Conservation (phyloP, 2,797 vertebrate species). For the Hybognathus amarus region DNA sequence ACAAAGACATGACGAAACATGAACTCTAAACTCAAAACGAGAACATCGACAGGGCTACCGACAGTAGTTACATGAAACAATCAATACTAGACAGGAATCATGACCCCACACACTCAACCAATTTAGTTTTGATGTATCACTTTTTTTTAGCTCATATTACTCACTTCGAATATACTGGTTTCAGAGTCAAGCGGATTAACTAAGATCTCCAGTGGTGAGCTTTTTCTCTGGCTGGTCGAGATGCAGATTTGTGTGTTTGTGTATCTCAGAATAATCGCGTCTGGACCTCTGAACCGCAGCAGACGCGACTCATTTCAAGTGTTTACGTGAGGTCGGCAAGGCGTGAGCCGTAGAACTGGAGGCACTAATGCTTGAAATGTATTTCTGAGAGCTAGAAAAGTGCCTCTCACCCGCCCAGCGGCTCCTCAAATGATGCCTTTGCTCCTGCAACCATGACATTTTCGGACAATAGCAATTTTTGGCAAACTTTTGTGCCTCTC, state of each 20-base stretch:
- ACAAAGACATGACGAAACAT: no score
- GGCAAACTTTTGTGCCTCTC: slow-evolving; percentile 6
- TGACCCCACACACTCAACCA: neutral
- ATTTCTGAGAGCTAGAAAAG: slow-evolving; percentile 47
- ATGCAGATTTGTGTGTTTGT: slow-evolving; percentile 1
- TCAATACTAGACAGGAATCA: no score
- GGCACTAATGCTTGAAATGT: slow-evolving; percentile 61
- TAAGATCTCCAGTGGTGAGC: neutral
- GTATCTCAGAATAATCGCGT: neutral
- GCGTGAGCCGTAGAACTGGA: slow-evolving; percentile 28
- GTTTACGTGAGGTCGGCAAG: slow-evolving; percentile 43
- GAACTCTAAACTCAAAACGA: no score
- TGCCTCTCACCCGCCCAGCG: neutral
- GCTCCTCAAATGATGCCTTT: slow-evolving; percentile 47
- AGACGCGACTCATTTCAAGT: slow-evolving; percentile 37
- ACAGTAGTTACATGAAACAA: no score
- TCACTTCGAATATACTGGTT: neutral
- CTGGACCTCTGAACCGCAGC: slow-evolving; percentile 13
- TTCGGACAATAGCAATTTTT: slow-evolving; percentile 54
- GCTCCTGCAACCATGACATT: slow-evolving; percentile 55
- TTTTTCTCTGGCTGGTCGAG: neutral
- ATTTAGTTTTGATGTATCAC: neutral
- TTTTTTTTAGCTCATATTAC: neutral
- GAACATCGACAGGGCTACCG: no score
- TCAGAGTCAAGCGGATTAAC: slow-evolving; percentile 4